phyloP scores from a whole-genome alignment of 64 coral and sea anemone species.

The Dendronephthya gigantea region DNA sequence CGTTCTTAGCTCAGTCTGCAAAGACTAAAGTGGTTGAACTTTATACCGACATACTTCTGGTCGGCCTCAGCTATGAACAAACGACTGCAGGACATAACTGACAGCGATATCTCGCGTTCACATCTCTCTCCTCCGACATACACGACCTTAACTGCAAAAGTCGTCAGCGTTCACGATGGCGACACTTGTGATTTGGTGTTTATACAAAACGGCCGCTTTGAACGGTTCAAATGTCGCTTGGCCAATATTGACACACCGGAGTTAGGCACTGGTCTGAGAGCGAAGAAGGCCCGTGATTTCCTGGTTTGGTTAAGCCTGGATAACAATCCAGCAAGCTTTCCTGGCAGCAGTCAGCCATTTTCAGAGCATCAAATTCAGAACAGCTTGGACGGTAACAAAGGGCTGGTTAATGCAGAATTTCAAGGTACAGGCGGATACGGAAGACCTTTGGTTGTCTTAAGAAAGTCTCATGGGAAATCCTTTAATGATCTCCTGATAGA shows the following conservation, averaged over 20 bases:
- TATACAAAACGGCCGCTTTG: neutral
- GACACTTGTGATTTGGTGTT: neutral
- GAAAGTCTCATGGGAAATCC: neutral
- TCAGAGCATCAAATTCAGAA: neutral
- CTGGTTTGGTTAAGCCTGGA: neutral
- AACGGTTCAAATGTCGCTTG: neutral
- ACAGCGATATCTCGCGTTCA: too few relatives aligned
- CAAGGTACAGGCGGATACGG: neutral
- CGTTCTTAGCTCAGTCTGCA: too few relatives aligned
- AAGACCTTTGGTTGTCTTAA: neutral
- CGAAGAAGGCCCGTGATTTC: neutral
- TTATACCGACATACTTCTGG: neutral
- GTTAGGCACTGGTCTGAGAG: neutral
- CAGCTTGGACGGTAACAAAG: neutral
- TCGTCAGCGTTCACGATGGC: neutral
- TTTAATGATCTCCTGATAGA: neutral
- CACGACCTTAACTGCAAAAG: neutral
- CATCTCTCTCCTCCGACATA: too few relatives aligned
- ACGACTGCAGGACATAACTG: too few relatives aligned
- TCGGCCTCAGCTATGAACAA: neutral
- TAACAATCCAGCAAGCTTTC: neutral
- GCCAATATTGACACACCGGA: neutral
- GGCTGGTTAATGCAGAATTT: neutral
- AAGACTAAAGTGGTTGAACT: neutral
- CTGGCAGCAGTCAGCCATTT: neutral